Evolutionary conservation across 2,113 vertebrate species (phyloP).

Genomic region (Pterocles orientalis): DNA sequence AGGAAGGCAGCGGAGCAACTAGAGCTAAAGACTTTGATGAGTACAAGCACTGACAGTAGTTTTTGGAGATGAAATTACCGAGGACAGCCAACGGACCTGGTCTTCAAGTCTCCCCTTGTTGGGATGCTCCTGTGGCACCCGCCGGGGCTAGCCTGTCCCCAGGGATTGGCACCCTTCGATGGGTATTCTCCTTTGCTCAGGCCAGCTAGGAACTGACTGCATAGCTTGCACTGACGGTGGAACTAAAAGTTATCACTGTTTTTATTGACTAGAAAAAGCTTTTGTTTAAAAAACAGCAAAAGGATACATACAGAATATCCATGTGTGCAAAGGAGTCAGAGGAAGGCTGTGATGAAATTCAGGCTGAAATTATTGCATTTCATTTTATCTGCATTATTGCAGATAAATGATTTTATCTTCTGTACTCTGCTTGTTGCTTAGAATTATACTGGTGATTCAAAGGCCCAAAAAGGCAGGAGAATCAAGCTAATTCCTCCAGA

Average conservation of each 20-base stretch:
- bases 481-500: neutral
- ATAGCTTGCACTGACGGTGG: neutral
- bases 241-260: neutral
- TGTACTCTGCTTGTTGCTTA: neutral
- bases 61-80: neutral
- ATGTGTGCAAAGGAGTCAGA: neutral
- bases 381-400: too few relatives aligned
- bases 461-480: neutral
- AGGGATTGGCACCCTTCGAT: fast-evolving
- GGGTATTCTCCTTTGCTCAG: neutral
- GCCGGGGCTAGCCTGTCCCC: neutral
- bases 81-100: neutral
- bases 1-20: neutral
- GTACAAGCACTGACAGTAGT: neutral
- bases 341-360: neutral
- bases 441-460: neutral
- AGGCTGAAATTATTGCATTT: neutral
- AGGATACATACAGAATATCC: neutral
- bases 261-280: neutral
- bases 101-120: neutral
- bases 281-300: neutral
- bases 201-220: neutral
- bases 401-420: too few relatives aligned
- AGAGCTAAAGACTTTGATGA: neutral
- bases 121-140: neutral